A percentile compares a stretch with the other conserved stretches of the same genome.
Conservation (phyloP, 2,797 vertebrate genomes). For the Acropternis orthonyx region DNA sequence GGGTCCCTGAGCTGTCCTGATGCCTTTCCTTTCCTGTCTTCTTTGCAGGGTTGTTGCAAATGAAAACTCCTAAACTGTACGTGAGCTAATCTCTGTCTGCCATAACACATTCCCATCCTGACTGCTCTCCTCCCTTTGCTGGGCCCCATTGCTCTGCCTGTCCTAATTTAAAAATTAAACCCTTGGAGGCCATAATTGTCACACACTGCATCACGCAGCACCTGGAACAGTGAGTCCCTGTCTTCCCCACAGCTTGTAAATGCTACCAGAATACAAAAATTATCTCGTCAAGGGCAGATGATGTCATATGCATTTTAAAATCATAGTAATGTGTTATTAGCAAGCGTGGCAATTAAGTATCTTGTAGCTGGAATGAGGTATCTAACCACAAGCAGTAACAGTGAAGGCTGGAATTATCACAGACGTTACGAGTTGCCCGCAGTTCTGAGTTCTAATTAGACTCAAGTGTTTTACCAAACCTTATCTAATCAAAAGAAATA, state of each 20-base stretch:
- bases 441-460: not conserved
- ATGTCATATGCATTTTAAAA: not conserved
- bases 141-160: not conserved
- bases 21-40: not conserved
- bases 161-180: not conserved
- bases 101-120: not conserved
- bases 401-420: not conserved
- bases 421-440: not conserved
- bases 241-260: not conserved
- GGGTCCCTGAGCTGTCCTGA: not conserved
- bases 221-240: not conserved
- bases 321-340: not conserved
- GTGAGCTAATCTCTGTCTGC: not conserved
- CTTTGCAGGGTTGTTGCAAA: not conserved
- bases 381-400: not conserved
- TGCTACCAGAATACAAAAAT: not conserved
- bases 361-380: not conserved
- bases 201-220: not conserved
- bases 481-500: not conserved
- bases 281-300: not conserved
- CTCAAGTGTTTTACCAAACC: not conserved
- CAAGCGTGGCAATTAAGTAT: not conserved
- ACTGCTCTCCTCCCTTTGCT: not conserved
- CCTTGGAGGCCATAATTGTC: not conserved
- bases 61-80: not conserved